Conservation (phyloP, 2,888 invertebrate species). For the Unio pictorum region DNA sequence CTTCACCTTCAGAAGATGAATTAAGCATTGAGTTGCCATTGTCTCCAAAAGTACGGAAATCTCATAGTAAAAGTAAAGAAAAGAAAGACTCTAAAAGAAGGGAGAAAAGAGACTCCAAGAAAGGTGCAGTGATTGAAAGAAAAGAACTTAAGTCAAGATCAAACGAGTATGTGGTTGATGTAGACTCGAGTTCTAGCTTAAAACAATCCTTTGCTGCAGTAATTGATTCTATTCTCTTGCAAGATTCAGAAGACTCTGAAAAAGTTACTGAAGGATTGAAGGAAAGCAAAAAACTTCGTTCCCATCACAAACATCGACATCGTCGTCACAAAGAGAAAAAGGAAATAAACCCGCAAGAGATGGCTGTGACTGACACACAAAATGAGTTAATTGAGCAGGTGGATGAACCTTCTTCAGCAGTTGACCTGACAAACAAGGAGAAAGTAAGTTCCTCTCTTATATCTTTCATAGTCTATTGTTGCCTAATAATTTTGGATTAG, state of each 20-base stretch:
- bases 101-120: neutral
- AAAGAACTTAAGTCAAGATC: conserved; percentile 8
- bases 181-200: no score
- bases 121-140: conserved; percentile 1
- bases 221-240: no score
- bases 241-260: neutral
- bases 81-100: conserved; percentile 1
- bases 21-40: conserved; percentile 43
- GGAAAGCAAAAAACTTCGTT: neutral
- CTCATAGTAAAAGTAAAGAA: conserved; percentile 1
- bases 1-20: conserved; percentile 67
- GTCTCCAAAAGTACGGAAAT: conserved; percentile 6
- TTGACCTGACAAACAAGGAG: conserved; percentile 66
- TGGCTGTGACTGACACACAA: conserved; percentile 13
- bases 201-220: no score
- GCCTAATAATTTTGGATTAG: no score
- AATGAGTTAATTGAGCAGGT: conserved; percentile 30
- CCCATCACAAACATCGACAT: neutral
- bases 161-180: no score
- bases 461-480: neutral
- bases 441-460: conserved; percentile 47
- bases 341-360: conserved; percentile 6
- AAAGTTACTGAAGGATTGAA: conserved; percentile 1
- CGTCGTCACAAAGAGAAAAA: conserved; percentile 3
- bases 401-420: conserved; percentile 65